Evolutionary conservation across 92 coral and sea anemone genomes (phyloP).

Genomic region (Epizoanthus scotinus): DNA sequence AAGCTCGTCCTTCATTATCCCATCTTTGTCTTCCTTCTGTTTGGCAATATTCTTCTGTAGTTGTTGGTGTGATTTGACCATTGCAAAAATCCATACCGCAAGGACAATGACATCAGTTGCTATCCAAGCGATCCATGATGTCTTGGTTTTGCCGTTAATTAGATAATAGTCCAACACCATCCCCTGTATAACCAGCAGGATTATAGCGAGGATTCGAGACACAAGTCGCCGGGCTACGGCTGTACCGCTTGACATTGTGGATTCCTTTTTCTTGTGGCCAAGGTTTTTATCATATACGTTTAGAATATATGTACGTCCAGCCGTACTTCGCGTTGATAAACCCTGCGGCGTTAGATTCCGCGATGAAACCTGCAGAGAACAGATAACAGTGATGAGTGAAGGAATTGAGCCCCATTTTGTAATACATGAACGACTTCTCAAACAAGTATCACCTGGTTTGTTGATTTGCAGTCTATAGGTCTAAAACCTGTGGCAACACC

Average conservation of each 20-base stretch:
- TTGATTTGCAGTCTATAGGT: too few relatives aligned
- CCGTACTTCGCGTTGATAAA: too few relatives aligned
- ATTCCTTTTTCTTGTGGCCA: not conserved
- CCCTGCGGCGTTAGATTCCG: too few relatives aligned
- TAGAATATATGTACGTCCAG: too few relatives aligned
- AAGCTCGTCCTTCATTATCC: slow-evolving; percentile 60
- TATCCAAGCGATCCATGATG: slow-evolving; percentile 81
- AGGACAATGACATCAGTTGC: slow-evolving; percentile 71
- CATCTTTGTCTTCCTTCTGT: slow-evolving; percentile 14
- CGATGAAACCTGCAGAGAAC: too few relatives aligned
- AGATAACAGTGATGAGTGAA: too few relatives aligned
- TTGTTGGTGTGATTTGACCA: slow-evolving; percentile 76
- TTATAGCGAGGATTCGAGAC: slow-evolving; percentile 66
- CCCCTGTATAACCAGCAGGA: slow-evolving; percentile 73
- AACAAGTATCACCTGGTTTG: too few relatives aligned
- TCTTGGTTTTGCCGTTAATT: slow-evolving; percentile 45
- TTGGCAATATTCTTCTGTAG: slow-evolving; percentile 45
- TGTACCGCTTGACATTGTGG: slow-evolving; percentile 38
- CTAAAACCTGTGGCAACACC: too few relatives aligned
- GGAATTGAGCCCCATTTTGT: too few relatives aligned
- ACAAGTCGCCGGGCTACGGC: slow-evolving; percentile 57
- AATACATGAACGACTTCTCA: too few relatives aligned
- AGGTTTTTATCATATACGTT: too few relatives aligned
- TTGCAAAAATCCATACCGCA: slow-evolving; percentile 71
- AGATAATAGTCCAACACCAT: slow-evolving; percentile 71